Evolutionary conservation across 1,140 invertebrate genomes (phyloP).

Genomic region (Procambarus virginalis): DNA sequence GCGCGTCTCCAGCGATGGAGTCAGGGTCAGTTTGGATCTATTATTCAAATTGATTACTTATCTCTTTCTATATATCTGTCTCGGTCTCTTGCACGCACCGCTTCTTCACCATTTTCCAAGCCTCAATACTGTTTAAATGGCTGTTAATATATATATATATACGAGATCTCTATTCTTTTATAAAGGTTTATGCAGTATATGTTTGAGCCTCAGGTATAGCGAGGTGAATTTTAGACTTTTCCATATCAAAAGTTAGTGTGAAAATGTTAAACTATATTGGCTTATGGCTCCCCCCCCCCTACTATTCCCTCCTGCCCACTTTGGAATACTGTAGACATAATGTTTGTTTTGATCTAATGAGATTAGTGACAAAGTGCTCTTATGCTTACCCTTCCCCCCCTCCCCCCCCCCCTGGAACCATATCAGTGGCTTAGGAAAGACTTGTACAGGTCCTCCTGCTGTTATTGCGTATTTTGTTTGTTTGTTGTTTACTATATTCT

Average conservation of each 20-base stretch:
- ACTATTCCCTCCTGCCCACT: neutral
- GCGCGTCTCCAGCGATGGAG: neutral
- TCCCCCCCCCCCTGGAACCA: neutral
- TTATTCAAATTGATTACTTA: slow-evolving; percentile 15
- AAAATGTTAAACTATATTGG: neutral
- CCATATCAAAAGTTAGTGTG: neutral
- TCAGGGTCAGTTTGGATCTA: slow-evolving; percentile 6
- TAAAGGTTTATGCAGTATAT: neutral
- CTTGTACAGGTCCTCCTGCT: neutral
- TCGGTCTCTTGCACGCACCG: slow-evolving; percentile 6
- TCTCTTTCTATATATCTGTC: neutral
- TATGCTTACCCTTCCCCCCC: neutral
- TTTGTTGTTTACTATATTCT: neutral
- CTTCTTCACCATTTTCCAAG: neutral
- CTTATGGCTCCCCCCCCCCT: neutral
- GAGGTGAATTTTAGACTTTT: neutral
- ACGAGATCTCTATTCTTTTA: neutral
- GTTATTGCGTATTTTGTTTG: neutral
- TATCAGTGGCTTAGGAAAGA: neutral
- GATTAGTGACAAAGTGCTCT: neutral
- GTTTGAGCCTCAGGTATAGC: slow-evolving; percentile 6
- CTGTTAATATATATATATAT: neutral
- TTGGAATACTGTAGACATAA: neutral
- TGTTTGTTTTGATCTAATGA: neutral
- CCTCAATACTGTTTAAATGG: neutral